phyloP scores from a whole-genome alignment of 2,888 invertebrate genomes.

The Cepaea hortensis region DNA sequence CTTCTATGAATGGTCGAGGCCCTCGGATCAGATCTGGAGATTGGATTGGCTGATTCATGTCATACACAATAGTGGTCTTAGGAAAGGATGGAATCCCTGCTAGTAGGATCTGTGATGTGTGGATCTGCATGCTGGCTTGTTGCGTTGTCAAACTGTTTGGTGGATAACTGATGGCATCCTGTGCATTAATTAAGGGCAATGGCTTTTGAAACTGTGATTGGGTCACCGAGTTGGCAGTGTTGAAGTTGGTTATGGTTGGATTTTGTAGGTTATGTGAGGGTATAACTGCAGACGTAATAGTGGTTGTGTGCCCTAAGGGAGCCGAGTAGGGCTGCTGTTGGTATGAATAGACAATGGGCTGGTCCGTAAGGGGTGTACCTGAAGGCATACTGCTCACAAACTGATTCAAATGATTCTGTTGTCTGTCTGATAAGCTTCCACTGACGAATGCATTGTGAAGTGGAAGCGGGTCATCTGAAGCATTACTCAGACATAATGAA shows the following conservation, averaged over 20 bases:
- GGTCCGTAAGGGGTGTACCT: neutral
- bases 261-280: conserved; percentile 2
- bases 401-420: neutral
- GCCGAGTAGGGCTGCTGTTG: neutral
- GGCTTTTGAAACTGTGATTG: conserved; percentile 5
- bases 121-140: neutral
- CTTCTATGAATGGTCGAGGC: neutral
- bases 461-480: neutral
- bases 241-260: neutral
- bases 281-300: neutral
- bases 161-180: neutral
- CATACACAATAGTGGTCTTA: neutral
- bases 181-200: neutral
- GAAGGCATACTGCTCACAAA: neutral
- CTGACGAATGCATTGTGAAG: neutral
- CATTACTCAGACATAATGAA: neutral
- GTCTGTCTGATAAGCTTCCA: neutral
- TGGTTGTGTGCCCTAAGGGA: neutral
- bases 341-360: neutral
- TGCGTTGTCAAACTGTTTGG: neutral
- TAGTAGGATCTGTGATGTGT: neutral
- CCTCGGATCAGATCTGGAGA: conserved; percentile 3
- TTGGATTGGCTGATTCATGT: neutral
- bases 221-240: neutral
- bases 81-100: neutral